phyloP scores from a whole-genome alignment of 1,140 invertebrate genomes.

The Drosophila ogumai region DNA sequence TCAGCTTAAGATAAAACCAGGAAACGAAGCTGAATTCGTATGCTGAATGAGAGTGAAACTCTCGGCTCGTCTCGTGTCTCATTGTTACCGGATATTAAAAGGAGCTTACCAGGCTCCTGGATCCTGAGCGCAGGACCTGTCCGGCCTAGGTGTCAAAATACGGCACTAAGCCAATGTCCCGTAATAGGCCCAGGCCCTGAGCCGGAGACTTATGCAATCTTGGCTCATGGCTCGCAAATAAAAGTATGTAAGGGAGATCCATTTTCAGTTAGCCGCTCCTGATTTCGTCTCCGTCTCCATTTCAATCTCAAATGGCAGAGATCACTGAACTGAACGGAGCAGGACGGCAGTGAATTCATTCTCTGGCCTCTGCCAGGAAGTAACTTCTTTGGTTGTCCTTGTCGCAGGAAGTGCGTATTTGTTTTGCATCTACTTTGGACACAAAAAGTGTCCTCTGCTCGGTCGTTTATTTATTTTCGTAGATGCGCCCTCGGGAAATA shows the following conservation, averaged over 20 bases:
- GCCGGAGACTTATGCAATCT: constrained; percentile 69
- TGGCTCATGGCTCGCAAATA: constrained; percentile 48
- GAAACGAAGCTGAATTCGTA: constrained; percentile 44
- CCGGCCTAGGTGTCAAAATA: constrained; percentile 81
- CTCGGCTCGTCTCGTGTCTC: constrained; percentile 8
- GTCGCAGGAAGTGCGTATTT: constrained; percentile 78
- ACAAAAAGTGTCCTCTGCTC: constrained; percentile 21
- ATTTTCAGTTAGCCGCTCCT: constrained; percentile 19
- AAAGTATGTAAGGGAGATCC: not conserved
- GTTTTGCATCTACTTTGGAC: constrained; percentile 64
- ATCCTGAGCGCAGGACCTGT: constrained; percentile 28
- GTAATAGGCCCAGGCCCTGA: constrained; percentile 58
- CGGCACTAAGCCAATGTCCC: constrained; percentile 79
- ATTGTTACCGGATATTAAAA: constrained; percentile 74
- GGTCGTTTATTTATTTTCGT: constrained; percentile 73
- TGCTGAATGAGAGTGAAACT: constrained; percentile 50
- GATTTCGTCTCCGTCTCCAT: not conserved
- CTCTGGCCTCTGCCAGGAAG: constrained; percentile 58
- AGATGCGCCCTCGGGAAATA: constrained; percentile 62
- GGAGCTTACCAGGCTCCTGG: constrained; percentile 55
- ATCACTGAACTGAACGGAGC: constrained; percentile 26
- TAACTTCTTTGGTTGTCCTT: constrained; percentile 66
- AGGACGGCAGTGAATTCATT: constrained; percentile 68
- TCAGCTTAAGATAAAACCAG: constrained; percentile 81
- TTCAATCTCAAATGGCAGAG: constrained; percentile 56